These are phyloP conservation scores for Lamellibrachia luymesi DNA, from an alignment of 1,140 invertebrate genomes.

Conservation along the genomic window DNA sequence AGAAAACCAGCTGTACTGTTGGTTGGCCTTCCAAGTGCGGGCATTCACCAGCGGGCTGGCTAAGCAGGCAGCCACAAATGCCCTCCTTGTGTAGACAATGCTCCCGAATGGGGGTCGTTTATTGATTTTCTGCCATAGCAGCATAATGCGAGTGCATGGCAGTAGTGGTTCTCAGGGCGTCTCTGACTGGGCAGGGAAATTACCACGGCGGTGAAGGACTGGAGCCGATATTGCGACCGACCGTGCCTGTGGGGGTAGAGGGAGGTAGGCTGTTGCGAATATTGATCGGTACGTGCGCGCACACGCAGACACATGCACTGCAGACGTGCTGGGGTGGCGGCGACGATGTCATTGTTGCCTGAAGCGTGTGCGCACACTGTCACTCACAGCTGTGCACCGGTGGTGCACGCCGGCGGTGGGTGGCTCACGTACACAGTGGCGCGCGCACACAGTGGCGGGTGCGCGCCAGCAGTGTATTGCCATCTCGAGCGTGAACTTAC, in stretches of 20 bases:
- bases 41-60: neutral
- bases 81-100: neutral
- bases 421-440: neutral
- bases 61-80: neutral
- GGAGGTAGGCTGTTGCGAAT: neutral
- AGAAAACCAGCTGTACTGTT: neutral
- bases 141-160: neutral
- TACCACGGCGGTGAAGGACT: neutral
- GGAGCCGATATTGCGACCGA: neutral
- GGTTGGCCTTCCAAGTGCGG: neutral
- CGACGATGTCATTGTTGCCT: neutral
- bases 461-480: neutral
- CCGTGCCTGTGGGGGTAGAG: slow-evolving; percentile 2
- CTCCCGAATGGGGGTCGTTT: neutral
- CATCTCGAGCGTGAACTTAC: neutral
- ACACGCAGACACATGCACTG: neutral
- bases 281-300: neutral
- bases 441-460: neutral
- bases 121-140: neutral
- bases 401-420: neutral
- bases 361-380: neutral
- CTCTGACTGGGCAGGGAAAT: neutral
- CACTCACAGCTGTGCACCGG: neutral
- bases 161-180: neutral
- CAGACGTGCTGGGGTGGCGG: neutral